These are phyloP conservation scores for Drosophila yakuba DNA, from an alignment of 1,140 invertebrate species.

Conservation along the genomic window DNA sequence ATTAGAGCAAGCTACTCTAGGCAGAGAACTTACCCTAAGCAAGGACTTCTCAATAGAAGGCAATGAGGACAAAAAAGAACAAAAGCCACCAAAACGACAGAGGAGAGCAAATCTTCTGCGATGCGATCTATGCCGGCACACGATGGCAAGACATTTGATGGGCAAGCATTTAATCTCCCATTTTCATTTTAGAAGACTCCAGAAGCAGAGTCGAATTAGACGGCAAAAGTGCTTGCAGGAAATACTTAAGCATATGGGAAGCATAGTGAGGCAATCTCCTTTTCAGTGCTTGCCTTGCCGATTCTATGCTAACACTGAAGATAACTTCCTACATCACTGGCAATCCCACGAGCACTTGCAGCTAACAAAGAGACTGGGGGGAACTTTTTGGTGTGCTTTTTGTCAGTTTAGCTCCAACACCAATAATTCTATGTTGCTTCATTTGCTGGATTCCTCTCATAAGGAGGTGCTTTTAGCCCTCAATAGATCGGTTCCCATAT, in stretches of 20 bases:
- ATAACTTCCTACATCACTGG: constrained; percentile 89
- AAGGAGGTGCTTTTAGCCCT: constrained; percentile 89
- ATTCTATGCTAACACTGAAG: constrained; percentile 92
- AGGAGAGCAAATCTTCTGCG: constrained; percentile 86
- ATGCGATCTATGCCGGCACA: constrained; percentile 89
- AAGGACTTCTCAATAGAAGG: constrained; percentile 36
- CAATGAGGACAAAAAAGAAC: not conserved
- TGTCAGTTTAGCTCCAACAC: constrained; percentile 90
- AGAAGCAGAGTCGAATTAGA: constrained; percentile 67
- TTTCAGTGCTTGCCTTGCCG: constrained; percentile 93
- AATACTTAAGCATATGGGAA: constrained; percentile 91
- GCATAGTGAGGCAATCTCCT: constrained; percentile 91
- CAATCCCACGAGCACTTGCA: constrained; percentile 87
- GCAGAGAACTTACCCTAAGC: constrained; percentile 32
- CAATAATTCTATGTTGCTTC: constrained; percentile 88
- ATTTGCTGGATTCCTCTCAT: constrained; percentile 89
- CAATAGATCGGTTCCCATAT: constrained; percentile 91
- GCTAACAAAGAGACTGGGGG: constrained; percentile 69
- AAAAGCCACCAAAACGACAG: constrained; percentile 3
- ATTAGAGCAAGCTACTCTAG: constrained; percentile 86
- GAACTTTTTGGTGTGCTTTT: constrained; percentile 89
- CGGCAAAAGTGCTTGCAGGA: constrained; percentile 76
- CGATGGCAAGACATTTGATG: constrained; percentile 88
- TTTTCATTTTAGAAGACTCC: constrained; percentile 91
- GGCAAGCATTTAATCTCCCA: constrained; percentile 94